These are phyloP conservation scores for Metaphire vulgaris DNA, from an alignment of 1,140 invertebrate species.

Conservation along the genomic window DNA sequence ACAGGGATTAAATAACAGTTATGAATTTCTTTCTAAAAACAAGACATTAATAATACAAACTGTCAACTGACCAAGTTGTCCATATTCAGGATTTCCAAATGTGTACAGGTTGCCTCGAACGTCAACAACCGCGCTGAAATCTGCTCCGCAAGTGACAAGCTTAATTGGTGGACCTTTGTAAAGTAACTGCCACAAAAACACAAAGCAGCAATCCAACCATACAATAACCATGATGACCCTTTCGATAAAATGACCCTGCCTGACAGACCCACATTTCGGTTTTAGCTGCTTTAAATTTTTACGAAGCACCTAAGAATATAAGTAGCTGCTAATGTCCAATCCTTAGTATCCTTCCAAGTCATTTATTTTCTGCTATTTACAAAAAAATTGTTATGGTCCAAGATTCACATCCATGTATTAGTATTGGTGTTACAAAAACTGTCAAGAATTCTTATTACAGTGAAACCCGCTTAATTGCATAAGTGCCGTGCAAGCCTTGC, in stretches of 20 bases:
- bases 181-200: constrained; percentile 36
- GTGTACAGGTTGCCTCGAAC: constrained; percentile 79
- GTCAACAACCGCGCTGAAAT: constrained; percentile 84
- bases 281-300: neutral
- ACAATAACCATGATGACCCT: neutral
- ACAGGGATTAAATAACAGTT: neutral
- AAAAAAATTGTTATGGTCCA: too few species aligned
- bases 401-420: too few species aligned
- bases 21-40: neutral
- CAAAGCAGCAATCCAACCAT: neutral
- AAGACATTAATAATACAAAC: neutral
- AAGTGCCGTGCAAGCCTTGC: too few species aligned
- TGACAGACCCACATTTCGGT: neutral
- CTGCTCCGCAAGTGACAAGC: constrained; percentile 78
- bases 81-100: constrained; percentile 86
- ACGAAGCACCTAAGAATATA: constrained; percentile 6
- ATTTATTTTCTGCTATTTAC: too few species aligned
- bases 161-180: constrained; percentile 69
- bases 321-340: constrained; percentile 38
- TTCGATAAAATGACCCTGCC: neutral
- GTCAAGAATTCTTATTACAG: too few species aligned
- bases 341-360: too few species aligned
- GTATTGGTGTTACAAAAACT: too few species aligned
- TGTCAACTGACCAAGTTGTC: constrained; percentile 70
- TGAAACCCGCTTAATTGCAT: too few species aligned